Evolutionary conservation across 2,797 vertebrate genomes (phyloP).

Genomic region (Acestrorhynchus altus): DNA sequence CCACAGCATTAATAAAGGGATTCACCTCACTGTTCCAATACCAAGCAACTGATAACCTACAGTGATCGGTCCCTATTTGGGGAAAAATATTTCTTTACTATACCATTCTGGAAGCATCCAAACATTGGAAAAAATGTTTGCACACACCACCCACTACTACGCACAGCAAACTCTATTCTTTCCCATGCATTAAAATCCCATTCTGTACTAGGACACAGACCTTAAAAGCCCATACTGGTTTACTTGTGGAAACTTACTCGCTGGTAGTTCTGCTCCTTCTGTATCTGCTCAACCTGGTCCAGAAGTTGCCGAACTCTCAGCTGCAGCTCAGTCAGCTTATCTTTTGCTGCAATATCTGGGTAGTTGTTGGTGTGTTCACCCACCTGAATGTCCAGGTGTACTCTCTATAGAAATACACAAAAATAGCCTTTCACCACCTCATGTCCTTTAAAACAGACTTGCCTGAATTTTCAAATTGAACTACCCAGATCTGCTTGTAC

Average conservation of each 20-base stretch:
- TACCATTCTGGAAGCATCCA: too few species aligned
- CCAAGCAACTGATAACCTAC: too few species aligned
- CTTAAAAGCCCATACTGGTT: neutral
- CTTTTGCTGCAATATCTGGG: conserved; percentile 94
- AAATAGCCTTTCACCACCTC: neutral
- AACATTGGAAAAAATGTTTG: too few species aligned
- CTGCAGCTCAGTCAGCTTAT: conserved; percentile 93
- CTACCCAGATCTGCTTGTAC: neutral
- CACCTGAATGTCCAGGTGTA: conserved; percentile 93
- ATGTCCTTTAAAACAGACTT: neutral
- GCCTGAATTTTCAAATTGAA: neutral
- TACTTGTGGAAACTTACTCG: conserved; percentile 76
- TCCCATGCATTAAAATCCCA: neutral
- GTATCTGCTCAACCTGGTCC: conserved; percentile 95
- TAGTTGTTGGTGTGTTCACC: conserved; percentile 97
- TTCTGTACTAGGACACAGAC: neutral
- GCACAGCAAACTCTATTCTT: too few species aligned
- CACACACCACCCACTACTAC: too few species aligned
- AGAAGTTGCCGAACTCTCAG: conserved; percentile 89
- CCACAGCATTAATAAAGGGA: too few species aligned
- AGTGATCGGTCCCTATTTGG: too few species aligned
- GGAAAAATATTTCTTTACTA: too few species aligned
- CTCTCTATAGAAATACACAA: conserved; percentile 75
- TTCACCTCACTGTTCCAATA: too few species aligned
- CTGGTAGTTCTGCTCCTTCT: conserved; percentile 97